Evolutionary conservation across 2,113 vertebrate species (phyloP).

Genomic region (Emydocephalus ijimae): DNA sequence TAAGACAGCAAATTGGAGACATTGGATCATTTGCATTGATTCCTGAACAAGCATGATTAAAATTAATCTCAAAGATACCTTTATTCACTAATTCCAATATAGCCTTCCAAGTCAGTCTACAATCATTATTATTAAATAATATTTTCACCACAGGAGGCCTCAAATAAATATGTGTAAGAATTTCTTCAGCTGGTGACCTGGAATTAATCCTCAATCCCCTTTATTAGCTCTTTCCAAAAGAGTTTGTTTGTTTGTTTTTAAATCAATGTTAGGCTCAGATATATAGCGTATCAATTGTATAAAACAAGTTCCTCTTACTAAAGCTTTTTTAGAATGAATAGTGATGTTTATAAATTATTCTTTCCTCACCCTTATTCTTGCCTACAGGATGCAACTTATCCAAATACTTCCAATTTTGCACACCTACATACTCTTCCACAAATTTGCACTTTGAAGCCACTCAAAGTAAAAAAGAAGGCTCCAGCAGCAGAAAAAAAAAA

Average conservation of each 20-base stretch:
- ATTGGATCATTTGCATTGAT: neutral
- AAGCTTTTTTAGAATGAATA: neutral
- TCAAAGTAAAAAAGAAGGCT: neutral
- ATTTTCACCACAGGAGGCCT: neutral
- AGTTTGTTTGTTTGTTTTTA: neutral
- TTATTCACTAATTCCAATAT: neutral
- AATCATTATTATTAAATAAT: neutral
- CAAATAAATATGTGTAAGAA: neutral
- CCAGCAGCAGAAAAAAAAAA: too few relatives aligned
- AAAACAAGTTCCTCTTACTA: neutral
- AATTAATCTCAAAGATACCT: neutral
- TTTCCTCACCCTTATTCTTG: neutral
- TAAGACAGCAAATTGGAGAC: neutral
- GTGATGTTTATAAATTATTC: neutral
- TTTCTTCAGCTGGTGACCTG: neutral
- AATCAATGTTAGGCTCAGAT: neutral
- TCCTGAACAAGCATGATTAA: neutral
- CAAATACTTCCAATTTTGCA: neutral
- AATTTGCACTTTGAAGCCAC: neutral
- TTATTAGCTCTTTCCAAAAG: neutral
- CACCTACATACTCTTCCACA: neutral
- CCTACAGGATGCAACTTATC: neutral
- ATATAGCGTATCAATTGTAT: neutral
- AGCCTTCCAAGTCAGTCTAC: neutral
- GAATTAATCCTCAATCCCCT: neutral